phyloP scores from a whole-genome alignment of 23 tunicate species.

The Phallusia fumigata region DNA sequence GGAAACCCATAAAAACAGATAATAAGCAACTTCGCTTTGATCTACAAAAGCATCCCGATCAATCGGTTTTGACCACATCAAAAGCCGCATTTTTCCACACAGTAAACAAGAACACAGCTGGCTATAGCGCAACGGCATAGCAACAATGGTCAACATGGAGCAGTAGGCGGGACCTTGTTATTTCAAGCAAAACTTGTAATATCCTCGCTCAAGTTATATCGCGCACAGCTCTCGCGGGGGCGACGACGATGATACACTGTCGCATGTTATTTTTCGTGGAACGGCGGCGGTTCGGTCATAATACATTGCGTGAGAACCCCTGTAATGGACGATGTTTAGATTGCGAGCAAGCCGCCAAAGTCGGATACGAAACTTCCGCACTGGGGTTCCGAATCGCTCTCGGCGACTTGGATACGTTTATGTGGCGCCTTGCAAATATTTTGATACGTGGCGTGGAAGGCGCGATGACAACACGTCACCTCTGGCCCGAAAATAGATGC shows the following conservation, averaged over 20 bases:
- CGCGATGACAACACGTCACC: too few relatives aligned
- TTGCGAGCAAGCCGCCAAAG: not conserved
- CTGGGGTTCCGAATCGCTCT: not conserved
- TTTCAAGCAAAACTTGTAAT: not conserved
- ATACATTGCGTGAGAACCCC: conserved; percentile 25
- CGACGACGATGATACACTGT: too few relatives aligned
- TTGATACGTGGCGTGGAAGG: not conserved
- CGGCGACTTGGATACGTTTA: conserved; percentile 1
- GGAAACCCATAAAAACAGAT: too few relatives aligned
- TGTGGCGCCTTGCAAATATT: not conserved
- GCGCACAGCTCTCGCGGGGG: not conserved
- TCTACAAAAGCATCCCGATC: too few relatives aligned
- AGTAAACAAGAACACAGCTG: not conserved
- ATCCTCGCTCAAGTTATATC: not conserved
- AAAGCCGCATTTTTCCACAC: not conserved
- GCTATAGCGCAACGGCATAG: not conserved
- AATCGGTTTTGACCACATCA: too few relatives aligned
- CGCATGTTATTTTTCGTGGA: not conserved
- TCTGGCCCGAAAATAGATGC: too few relatives aligned
- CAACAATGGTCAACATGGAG: not conserved
- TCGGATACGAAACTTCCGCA: not conserved
- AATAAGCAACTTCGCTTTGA: too few relatives aligned
- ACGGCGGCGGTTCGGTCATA: conserved; percentile 15
- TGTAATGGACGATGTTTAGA: conserved; percentile 23
- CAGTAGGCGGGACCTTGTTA: not conserved